Evolutionary conservation across 1,140 invertebrate species (phyloP).

Genomic region (Pomacea maculata): DNA sequence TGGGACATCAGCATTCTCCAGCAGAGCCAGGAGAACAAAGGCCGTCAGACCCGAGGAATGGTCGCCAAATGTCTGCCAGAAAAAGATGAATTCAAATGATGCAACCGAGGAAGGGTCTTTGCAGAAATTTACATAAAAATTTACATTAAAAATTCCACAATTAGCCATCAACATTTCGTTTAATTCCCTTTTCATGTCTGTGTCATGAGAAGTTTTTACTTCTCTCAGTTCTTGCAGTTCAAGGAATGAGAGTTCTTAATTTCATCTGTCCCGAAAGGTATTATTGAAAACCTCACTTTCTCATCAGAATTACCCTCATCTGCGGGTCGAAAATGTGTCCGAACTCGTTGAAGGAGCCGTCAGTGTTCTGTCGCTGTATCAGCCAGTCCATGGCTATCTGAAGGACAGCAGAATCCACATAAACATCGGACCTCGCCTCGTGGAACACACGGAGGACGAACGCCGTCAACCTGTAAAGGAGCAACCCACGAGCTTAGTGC

Average conservation of each 20-base stretch:
- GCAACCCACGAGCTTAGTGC: too few relatives aligned
- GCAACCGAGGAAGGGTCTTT: too few relatives aligned
- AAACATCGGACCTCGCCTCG: slow-evolving; percentile 81
- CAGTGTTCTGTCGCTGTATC: slow-evolving; percentile 75
- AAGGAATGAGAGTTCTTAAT: too few relatives aligned
- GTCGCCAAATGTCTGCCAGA: background rate
- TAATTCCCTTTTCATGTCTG: too few relatives aligned
- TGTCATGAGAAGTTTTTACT: background rate
- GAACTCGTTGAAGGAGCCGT: slow-evolving; percentile 80
- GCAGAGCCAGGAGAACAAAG: slow-evolving; percentile 19
- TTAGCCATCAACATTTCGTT: too few relatives aligned
- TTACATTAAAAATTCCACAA: too few relatives aligned
- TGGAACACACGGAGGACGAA: slow-evolving; percentile 86
- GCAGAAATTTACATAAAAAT: too few relatives aligned
- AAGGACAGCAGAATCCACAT: slow-evolving; percentile 77
- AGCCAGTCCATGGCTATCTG: slow-evolving; percentile 81
- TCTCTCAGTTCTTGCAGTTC: background rate
- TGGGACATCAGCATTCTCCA: slow-evolving; percentile 22
- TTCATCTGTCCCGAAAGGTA: too few relatives aligned
- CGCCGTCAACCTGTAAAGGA: slow-evolving; percentile 65
- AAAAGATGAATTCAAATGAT: background rate
- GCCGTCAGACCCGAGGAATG: slow-evolving; percentile 20
- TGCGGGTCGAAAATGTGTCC: slow-evolving; percentile 43
- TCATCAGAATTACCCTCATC: slow-evolving; percentile 28
- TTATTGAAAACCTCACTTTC: background rate